These are phyloP conservation scores for Sesamia nonagrioides DNA, from an alignment of 1,140 invertebrate species.

Conservation along the genomic window DNA sequence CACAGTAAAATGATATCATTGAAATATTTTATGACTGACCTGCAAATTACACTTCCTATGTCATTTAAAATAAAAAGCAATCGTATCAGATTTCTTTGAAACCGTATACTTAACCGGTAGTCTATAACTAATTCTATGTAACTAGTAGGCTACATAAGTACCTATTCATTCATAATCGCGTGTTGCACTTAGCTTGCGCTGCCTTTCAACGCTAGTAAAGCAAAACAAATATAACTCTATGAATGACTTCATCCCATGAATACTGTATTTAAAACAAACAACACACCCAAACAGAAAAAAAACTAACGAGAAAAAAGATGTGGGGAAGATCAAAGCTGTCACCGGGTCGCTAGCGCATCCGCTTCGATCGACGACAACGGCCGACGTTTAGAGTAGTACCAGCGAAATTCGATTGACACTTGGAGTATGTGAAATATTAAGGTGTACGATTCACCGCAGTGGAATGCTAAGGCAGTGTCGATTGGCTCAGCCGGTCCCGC, in stretches of 20 bases:
- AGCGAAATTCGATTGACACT: conserved; percentile 46
- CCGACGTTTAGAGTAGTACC: not conserved
- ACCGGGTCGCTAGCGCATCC: conserved; percentile 10
- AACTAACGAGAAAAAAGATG: conserved; percentile 24
- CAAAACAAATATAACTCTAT: conserved; percentile 32
- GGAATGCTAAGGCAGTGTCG: conserved; percentile 51
- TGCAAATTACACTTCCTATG: conserved; percentile 4
- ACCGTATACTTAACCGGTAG: not conserved
- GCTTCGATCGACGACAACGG: conserved; percentile 5
- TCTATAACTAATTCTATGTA: not conserved
- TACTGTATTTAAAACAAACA: conserved; percentile 28
- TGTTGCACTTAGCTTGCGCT: not conserved
- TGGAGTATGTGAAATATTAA: conserved; percentile 30
- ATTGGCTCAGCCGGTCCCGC: conserved; percentile 49
- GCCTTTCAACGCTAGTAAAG: conserved; percentile 9
- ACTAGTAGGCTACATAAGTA: not conserved
- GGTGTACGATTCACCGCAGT: conserved; percentile 51
- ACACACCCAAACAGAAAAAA: not conserved
- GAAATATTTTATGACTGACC: conserved; percentile 4
- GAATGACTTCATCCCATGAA: conserved; percentile 37
- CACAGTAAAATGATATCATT: not conserved
- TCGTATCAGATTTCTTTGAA: conserved; percentile 15
- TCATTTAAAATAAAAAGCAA: not conserved
- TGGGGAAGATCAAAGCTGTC: conserved; percentile 40
- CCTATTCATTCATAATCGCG: conserved; percentile 33